Conservation (phyloP, 2,888 invertebrate genomes). For the Biston betularia region DNA sequence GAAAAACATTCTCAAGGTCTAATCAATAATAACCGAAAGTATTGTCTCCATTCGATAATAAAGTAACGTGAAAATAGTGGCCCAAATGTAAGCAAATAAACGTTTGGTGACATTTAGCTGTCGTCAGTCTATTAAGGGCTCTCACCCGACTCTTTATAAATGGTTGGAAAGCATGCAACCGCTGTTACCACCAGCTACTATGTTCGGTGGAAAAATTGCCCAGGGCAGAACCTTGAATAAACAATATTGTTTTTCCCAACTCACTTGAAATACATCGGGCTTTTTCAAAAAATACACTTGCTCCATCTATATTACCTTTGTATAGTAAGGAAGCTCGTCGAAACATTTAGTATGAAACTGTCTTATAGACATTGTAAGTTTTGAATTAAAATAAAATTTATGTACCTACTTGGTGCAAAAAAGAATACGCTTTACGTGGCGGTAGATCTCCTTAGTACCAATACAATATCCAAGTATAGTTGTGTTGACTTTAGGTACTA, state of each 20-base stretch:
- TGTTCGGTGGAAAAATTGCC: slow-evolving; percentile 68
- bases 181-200: slow-evolving; percentile 43
- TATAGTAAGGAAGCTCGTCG: no score
- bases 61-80: slow-evolving; percentile 67
- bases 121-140: slow-evolving; percentile 84
- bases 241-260: slow-evolving; percentile 61
- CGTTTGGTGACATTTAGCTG: slow-evolving; percentile 82
- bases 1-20: slow-evolving; percentile 21
- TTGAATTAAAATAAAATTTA: no score
- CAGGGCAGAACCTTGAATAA: slow-evolving; percentile 66
- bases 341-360: no score
- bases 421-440: no score
- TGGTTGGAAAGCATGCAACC: slow-evolving; percentile 77
- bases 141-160: slow-evolving; percentile 78
- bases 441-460: no score
- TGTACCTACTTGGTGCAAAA: no score
- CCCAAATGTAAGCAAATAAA: slow-evolving; percentile 74
- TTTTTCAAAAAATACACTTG: neutral
- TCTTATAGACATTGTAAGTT: no score
- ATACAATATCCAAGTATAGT: no score
- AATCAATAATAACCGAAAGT: slow-evolving; percentile 47
- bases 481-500: no score
- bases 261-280: slow-evolving; percentile 1
- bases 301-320: no score
- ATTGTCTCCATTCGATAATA: slow-evolving; percentile 56